Evolutionary conservation across 2,888 invertebrate species (phyloP), one percentile per base, ranked within the genome.

Genomic region (Pyrochroa serraticornis): DNA sequence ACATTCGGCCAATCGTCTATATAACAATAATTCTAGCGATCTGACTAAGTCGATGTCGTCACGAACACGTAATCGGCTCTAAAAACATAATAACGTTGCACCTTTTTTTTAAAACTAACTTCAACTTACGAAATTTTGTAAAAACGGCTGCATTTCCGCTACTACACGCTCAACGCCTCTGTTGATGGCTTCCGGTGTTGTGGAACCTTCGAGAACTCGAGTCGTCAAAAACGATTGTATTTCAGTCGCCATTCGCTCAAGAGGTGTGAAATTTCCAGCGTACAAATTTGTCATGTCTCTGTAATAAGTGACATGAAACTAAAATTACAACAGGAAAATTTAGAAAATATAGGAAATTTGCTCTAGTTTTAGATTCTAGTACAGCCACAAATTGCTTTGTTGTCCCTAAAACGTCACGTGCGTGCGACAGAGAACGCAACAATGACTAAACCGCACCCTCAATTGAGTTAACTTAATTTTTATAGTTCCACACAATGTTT

Each of bases 171-270:
- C 79, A 2, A 81, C 79, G 31, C 78, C 82, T 35, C 74, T 70
- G 10, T 78, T 71, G 13, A 83, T 75, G 46, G 80, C 80, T 10
- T 76, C 76, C 3, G 77, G 71, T 0, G 76, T 78, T 1, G 78
- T 75, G 6, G 72, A 71, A 37, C 79, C 81, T 14, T 81, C 71
- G 47, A 83, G 73, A 1, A 84, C 73, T 3, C 80, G 71, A 6
- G 76, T 74, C 9, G 74, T 64, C 35, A 84, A 75, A 71, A 85
- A 84, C 35, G 76, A 75, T 49, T 79, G 77, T 31, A 85, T 71
- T 14, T 79, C 80, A 5, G 68, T 72, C 36, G 80, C 77, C 37
- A 84, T 75, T 38, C 79, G 76, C 55, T 79, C 76, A 34, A 85
- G 71, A 0, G 82, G 79, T 22, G 76, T 72, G 12, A 75, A 55